Evolutionary conservation across 2,888 invertebrate species (phyloP), one percentile per base, ranked within the genome.

Genomic region (Lasioglossum oenotherae): DNA sequence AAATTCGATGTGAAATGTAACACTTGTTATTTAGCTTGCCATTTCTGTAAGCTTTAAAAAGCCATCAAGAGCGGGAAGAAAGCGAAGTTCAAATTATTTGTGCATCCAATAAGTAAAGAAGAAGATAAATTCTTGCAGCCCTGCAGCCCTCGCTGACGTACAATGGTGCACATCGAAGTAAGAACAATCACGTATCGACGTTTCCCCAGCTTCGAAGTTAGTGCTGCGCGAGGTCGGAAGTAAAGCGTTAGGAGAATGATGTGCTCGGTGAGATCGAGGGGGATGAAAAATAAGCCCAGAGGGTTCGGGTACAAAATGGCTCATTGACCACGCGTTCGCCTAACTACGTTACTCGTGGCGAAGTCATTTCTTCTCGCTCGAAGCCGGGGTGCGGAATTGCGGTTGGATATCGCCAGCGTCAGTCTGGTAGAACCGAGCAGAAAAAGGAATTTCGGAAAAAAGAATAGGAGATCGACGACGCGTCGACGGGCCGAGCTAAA

Each of bases 301-400:
- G 88, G 92, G 91, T 91, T 92, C 90, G 91, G 88, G 87, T 91
- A 92, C 92, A 92, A 93, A 93, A 94, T 92, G 93, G 94, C 93
- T 94, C 94, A 94, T 94, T 93, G 94, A 91, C 91, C 92, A 90
- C 92, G 91, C 93, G 92, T 92, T 93, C 92, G 90, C 89, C 90
- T 93, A 94, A 94, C 94, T 92, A 86, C 89, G 92, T 94, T 94
- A 93, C 90, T 91, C 90, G 91, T 90, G 90, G 92, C 91, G 88
- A 87, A 91, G 90, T 91, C 89, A 92, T 94, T 94, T 94, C 90
- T 93, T 88, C 86, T 86, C 87, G 81, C 86, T 90, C 77, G 84
- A 75, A 80, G 87, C n/a, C 64, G 46, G 71, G 81, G 69, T 74
- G 81, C 71, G 41, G 81, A 86, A 91, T 92, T 90, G 88, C 87